Evolutionary conservation across 2,797 vertebrate genomes (phyloP).

Genomic region (Valencia hispanica): DNA sequence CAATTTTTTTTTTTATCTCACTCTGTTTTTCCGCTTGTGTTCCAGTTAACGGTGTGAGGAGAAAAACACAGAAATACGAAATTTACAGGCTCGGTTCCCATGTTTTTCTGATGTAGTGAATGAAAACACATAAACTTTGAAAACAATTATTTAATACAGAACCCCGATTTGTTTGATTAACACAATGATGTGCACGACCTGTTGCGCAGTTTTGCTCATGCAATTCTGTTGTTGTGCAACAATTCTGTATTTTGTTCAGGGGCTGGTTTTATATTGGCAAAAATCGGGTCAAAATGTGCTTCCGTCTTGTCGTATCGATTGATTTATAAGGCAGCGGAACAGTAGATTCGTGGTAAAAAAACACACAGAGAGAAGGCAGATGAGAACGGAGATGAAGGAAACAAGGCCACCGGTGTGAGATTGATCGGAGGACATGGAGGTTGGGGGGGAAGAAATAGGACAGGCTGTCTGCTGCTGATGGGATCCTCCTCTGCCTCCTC

Average conservation of each 20-base stretch:
- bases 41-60: no score
- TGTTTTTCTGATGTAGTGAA: no score
- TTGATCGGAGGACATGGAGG: slow-evolving; percentile 32
- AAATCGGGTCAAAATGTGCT: neutral
- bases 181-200: no score
- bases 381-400: slow-evolving; percentile 1
- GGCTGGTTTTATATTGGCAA: neutral
- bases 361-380: slow-evolving; percentile 10
- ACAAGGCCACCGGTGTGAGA: slow-evolving; percentile 11
- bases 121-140: no score
- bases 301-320: neutral
- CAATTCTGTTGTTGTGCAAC: neutral
- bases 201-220: no score
- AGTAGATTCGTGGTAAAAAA: slow-evolving; percentile 12
- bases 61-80: no score
- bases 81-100: no score
- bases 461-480: slow-evolving; percentile 75
- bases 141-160: no score
- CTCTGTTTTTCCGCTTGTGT: no score
- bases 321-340: neutral
- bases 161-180: no score
- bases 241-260: neutral
- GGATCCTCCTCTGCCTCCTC: slow-evolving; percentile 77
- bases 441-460: slow-evolving; percentile 64
- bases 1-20: no score